Conservation (phyloP, 2,797 vertebrate species). For the Clarias pachynema region DNA sequence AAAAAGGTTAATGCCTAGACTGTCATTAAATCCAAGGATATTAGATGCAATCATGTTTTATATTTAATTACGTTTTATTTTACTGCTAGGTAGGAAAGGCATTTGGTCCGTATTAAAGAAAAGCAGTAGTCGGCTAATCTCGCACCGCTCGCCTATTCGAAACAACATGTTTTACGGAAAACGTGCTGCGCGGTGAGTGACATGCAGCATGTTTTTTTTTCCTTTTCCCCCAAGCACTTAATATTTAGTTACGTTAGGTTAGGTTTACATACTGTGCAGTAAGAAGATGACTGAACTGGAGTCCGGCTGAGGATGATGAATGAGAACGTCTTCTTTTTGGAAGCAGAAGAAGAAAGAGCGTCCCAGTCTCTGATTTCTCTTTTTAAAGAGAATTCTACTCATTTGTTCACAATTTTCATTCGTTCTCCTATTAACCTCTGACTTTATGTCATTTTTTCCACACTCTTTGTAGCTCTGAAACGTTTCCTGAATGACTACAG, state of each 20-base stretch:
- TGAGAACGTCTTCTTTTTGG: neutral
- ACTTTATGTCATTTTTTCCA: constrained; percentile 32
- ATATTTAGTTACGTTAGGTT: neutral
- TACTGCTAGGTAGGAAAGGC: constrained; percentile 51
- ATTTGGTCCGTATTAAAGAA: constrained; percentile 60
- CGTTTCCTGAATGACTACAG: constrained; percentile 75
- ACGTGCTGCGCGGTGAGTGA: constrained; percentile 27
- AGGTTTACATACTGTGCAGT: neutral
- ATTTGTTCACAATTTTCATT: neutral
- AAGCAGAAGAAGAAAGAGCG: constrained; percentile 3
- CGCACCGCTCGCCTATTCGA: constrained; percentile 55
- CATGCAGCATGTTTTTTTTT: neutral
- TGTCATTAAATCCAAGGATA: constrained; percentile 55
- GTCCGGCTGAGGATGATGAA: neutral
- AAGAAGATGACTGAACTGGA: neutral
- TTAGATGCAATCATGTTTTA: constrained; percentile 53
- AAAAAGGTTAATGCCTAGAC: constrained; percentile 65
- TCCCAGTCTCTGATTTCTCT: neutral
- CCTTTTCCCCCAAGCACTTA: neutral
- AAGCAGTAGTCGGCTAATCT: constrained; percentile 49
- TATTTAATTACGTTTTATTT: constrained; percentile 57
- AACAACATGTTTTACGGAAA: constrained; percentile 9
- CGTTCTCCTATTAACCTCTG: constrained; percentile 19
- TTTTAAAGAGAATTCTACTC: constrained; percentile 18
- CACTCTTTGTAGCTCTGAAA: constrained; percentile 69